phyloP scores from a whole-genome alignment of 2,888 invertebrate species.

The Choreutis nemorana region DNA sequence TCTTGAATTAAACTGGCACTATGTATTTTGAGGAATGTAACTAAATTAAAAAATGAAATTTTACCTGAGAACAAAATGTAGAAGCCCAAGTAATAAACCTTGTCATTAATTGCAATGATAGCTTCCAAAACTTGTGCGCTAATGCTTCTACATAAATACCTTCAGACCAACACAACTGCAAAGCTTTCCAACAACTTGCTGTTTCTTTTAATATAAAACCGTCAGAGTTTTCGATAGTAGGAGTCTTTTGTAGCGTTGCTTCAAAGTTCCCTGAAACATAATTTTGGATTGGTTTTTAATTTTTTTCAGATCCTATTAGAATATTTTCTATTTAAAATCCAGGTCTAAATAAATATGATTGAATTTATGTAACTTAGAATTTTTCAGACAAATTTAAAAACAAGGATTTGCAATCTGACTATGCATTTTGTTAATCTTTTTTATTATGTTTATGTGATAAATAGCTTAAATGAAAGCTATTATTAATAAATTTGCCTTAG shows the following conservation, averaged over 20 bases:
- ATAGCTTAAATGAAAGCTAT: too few relatives aligned
- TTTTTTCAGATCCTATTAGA: background rate
- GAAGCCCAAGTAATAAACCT: conserved; percentile 80
- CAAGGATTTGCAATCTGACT: too few relatives aligned
- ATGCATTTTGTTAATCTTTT: too few relatives aligned
- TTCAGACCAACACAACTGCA: conserved; percentile 75
- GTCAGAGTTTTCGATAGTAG: conserved; percentile 30
- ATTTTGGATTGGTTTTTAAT: background rate
- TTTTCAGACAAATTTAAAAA: too few relatives aligned
- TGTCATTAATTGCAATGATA: conserved; percentile 83
- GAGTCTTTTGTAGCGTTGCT: conserved; percentile 31
- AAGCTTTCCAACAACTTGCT: conserved; percentile 51
- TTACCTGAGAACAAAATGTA: conserved; percentile 47
- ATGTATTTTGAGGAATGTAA: conserved; percentile 9
- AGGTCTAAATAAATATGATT: too few relatives aligned
- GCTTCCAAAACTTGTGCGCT: conserved; percentile 87
- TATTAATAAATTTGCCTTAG: too few relatives aligned
- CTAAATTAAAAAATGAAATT: conserved; percentile 3
- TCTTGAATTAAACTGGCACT: too few relatives aligned
- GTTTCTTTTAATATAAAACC: conserved; percentile 56
- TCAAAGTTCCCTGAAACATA: conserved; percentile 51
- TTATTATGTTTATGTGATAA: too few relatives aligned
- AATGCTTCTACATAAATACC: conserved; percentile 82
- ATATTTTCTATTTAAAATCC: background rate
- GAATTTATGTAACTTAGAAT: too few relatives aligned